Conservation (phyloP, 2,888 invertebrate genomes). For the Agelastica alni region DNA sequence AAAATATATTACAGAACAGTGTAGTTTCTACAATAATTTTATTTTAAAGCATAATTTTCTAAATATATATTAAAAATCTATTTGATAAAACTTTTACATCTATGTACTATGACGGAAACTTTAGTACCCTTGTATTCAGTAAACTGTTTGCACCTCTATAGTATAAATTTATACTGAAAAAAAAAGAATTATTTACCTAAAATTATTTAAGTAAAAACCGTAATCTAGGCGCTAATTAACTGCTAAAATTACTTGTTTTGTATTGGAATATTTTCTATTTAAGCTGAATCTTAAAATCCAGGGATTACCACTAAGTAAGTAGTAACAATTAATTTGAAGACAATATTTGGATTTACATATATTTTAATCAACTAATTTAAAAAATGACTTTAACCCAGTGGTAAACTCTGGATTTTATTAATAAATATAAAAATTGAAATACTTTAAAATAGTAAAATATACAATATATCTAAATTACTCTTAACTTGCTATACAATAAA, state of each 20-base stretch:
- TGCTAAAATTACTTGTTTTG: conserved; percentile 30
- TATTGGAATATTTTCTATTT: conserved; percentile 34
- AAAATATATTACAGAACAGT: conserved; percentile 44
- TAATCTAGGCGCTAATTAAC: conserved; percentile 33
- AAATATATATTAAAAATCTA: conserved; percentile 51
- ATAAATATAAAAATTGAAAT: conserved; percentile 18
- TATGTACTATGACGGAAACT: conserved; percentile 46
- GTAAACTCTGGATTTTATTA: conserved; percentile 11
- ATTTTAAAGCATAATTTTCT: conserved; percentile 42
- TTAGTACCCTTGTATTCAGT: conserved; percentile 43
- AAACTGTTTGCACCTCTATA: conserved; percentile 37
- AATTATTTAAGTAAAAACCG: conserved; percentile 39
- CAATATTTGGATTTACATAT: conserved; percentile 23
- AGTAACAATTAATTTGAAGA: neutral
- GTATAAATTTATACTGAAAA: conserved; percentile 35
- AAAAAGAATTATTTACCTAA: conserved; percentile 40
- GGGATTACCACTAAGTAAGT: neutral
- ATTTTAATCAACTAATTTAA: conserved; percentile 6
- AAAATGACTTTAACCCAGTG: conserved; percentile 2
- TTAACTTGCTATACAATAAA: conserved; percentile 34
- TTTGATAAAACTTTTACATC: conserved; percentile 50
- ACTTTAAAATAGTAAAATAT: conserved; percentile 32
- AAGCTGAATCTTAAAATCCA: conserved; percentile 35
- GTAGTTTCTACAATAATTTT: conserved; percentile 44
- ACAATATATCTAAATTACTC: conserved; percentile 37